These are phyloP conservation scores for Bombyx mandarina DNA, from an alignment of 1,140 invertebrate genomes.

Conservation along the genomic window DNA sequence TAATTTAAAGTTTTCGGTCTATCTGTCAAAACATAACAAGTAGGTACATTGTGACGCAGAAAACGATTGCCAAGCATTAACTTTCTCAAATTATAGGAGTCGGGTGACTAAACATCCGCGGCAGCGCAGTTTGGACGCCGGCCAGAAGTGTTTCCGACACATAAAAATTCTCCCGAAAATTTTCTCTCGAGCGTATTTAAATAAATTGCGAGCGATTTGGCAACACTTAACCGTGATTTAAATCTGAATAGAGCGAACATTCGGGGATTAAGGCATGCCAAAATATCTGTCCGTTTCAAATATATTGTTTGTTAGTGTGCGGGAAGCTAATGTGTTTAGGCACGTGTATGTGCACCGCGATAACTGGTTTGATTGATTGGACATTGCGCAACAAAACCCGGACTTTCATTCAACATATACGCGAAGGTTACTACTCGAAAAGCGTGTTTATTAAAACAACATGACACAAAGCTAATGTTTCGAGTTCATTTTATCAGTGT, in stretches of 20 bases:
- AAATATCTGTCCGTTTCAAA: conserved; percentile 49
- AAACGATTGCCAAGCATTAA: conserved; percentile 57
- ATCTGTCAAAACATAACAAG: not conserved
- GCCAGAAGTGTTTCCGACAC: conserved; percentile 68
- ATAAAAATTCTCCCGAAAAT: conserved; percentile 66
- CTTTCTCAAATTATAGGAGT: conserved; percentile 62
- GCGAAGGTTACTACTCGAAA: not conserved
- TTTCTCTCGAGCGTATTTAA: conserved; percentile 68
- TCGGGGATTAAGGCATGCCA: conserved; percentile 56
- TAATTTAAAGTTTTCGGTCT: too few species aligned
- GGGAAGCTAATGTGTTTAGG: conserved; percentile 14
- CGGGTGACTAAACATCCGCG: conserved; percentile 69
- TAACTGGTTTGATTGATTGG: conserved; percentile 12
- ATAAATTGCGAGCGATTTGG: conserved; percentile 70
- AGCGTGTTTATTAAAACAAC: too few species aligned
- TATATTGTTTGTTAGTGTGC: conserved; percentile 23
- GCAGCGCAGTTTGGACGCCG: conserved; percentile 42
- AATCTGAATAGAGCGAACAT: conserved; percentile 54
- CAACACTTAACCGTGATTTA: conserved; percentile 70
- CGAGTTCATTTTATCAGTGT: too few species aligned
- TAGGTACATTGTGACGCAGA: conserved; percentile 34
- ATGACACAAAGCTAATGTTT: too few species aligned
- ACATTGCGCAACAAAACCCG: not conserved
- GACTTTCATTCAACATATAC: not conserved
- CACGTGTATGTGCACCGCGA: conserved; percentile 12